These are phyloP conservation scores for Lagopus muta DNA, from an alignment of 2,113 vertebrate genomes.

Conservation along the genomic window DNA sequence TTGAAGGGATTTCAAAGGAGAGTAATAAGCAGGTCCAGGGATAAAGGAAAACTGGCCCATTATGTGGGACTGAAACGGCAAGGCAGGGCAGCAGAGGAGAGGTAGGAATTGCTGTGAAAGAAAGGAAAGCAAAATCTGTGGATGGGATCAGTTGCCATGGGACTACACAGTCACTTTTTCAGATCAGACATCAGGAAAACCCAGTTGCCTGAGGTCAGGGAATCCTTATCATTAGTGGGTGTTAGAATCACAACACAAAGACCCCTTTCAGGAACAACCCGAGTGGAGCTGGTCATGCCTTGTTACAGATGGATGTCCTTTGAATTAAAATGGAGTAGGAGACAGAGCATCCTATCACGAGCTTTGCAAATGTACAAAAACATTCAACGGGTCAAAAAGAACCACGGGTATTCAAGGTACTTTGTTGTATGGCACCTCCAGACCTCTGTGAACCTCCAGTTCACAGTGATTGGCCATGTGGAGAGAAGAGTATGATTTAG, in stretches of 20 bases:
- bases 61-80: neutral
- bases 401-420: neutral
- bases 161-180: neutral
- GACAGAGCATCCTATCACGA: neutral
- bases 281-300: neutral
- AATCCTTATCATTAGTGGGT: fast-evolving
- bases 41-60: neutral
- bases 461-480: neutral
- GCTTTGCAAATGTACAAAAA: neutral
- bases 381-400: neutral
- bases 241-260: neutral
- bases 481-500: neutral
- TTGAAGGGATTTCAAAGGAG: neutral
- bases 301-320: neutral
- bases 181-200: neutral
- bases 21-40: neutral
- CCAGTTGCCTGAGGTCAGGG: neutral
- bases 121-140: neutral
- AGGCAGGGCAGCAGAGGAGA: neutral
- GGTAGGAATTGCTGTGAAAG: neutral
- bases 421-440: neutral
- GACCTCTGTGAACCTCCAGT: neutral
- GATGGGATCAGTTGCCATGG: neutral
- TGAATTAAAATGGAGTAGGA: neutral
- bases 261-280: fast-evolving